Conservation (phyloP, 2,888 invertebrate genomes). For the Serripes groenlandicus region DNA sequence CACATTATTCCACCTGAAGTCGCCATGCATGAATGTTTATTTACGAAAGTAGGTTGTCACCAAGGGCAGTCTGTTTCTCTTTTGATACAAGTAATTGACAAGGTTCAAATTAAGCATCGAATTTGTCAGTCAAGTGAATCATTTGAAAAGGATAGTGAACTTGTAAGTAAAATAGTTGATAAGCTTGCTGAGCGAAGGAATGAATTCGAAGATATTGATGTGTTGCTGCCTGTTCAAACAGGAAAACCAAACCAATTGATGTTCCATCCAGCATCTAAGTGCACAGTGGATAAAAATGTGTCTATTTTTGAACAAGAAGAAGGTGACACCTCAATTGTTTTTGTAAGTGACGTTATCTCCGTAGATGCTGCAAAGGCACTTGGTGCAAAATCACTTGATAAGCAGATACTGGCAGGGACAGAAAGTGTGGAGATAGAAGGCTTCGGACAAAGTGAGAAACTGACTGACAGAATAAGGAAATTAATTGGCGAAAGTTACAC, state of each 20-base stretch:
- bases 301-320: slow-evolving; percentile 47
- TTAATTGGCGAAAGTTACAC: slow-evolving; percentile 77
- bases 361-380: slow-evolving; percentile 72
- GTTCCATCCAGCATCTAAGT: slow-evolving; percentile 39
- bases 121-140: neutral
- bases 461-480: slow-evolving; percentile 75
- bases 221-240: slow-evolving; percentile 52
- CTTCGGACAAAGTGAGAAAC: slow-evolving; percentile 80
- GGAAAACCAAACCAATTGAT: neutral
- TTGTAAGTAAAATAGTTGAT: slow-evolving; percentile 60
- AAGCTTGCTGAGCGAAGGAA: slow-evolving; percentile 25
- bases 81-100: slow-evolving; percentile 32
- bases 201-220: slow-evolving; percentile 1
- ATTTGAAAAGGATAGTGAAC: slow-evolving; percentile 36
- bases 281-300: slow-evolving; percentile 56
- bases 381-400: slow-evolving; percentile 76
- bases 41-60: slow-evolving; percentile 46
- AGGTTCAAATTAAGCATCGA: slow-evolving; percentile 43
- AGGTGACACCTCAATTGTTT: slow-evolving; percentile 36
- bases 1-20: slow-evolving; percentile 57
- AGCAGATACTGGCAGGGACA: slow-evolving; percentile 70
- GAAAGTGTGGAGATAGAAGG: slow-evolving; percentile 59
- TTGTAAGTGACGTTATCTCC: slow-evolving; percentile 75
- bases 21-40: slow-evolving; percentile 28
- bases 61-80: slow-evolving; percentile 32